These are phyloP conservation scores for Unio pictorum DNA, from an alignment of 2,888 invertebrate species.

Conservation along the genomic window DNA sequence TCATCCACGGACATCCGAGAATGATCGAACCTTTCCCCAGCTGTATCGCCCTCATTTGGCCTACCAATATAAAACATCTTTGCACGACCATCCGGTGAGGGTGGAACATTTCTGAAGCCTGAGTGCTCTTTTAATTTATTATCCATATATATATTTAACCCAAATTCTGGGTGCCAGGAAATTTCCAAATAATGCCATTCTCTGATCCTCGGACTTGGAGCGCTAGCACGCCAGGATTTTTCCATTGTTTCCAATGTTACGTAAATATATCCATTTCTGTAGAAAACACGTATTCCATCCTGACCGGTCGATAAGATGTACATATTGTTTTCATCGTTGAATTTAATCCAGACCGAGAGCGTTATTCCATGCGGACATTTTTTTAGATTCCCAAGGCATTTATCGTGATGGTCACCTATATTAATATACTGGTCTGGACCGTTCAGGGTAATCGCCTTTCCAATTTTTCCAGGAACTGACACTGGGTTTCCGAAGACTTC, in stretches of 20 bases:
- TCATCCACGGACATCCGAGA: slow-evolving; percentile 58
- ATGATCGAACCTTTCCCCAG: slow-evolving; percentile 35
- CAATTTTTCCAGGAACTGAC: slow-evolving; percentile 56
- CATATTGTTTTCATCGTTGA: slow-evolving; percentile 56
- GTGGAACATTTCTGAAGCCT: slow-evolving; percentile 15
- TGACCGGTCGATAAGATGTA: slow-evolving; percentile 60
- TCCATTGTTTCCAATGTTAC: slow-evolving; percentile 41
- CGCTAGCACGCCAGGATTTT: slow-evolving; percentile 43
- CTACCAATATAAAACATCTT: slow-evolving; percentile 52
- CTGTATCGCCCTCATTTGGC: slow-evolving; percentile 53
- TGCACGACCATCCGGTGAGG: slow-evolving; percentile 12
- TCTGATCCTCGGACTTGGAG: slow-evolving; percentile 37
- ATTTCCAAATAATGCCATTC: slow-evolving; percentile 67
- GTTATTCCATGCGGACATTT: slow-evolving; percentile 63
- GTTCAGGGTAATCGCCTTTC: slow-evolving; percentile 58
- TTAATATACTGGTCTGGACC: slow-evolving; percentile 65
- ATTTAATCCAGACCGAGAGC: slow-evolving; percentile 63
- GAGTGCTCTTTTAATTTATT: slow-evolving; percentile 40
- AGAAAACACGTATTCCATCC: slow-evolving; percentile 61
- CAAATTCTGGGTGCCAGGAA: slow-evolving; percentile 61
- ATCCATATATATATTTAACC: slow-evolving; percentile 56
- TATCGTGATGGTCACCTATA: slow-evolving; percentile 50
- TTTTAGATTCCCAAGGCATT: slow-evolving; percentile 65
- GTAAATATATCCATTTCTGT: slow-evolving; percentile 52
- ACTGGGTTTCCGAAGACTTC: slow-evolving; percentile 42